Conservation (phyloP, 2,113 vertebrate species). For the Varanus komodoensis region DNA sequence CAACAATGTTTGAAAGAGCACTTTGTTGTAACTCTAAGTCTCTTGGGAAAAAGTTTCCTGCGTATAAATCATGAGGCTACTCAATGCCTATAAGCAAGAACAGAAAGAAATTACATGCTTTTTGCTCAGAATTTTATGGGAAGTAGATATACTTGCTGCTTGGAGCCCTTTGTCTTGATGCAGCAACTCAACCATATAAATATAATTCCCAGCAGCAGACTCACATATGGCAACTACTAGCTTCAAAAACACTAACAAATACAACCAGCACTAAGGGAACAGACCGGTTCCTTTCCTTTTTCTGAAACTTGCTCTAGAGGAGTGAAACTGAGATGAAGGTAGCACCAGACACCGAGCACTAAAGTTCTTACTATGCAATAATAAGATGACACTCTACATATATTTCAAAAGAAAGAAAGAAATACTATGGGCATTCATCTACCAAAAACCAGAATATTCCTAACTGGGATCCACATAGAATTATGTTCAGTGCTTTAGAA, state of each 20-base stretch:
- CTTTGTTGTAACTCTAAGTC: background rate
- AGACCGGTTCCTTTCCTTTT: background rate
- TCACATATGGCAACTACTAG: background rate
- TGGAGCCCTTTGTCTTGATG: slow-evolving; percentile 7
- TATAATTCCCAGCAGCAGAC: background rate
- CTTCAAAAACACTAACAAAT: background rate
- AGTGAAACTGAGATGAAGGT: background rate
- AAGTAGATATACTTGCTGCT: slow-evolving; percentile 3
- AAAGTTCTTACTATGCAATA: background rate
- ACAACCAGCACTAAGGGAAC: background rate
- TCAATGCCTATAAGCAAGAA: background rate
- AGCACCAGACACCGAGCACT: background rate
- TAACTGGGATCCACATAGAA: background rate
- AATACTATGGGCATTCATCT: background rate
- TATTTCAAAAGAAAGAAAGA: background rate
- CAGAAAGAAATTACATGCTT: background rate
- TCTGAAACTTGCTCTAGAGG: background rate
- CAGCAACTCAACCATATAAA: background rate
- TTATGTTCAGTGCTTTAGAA: no score
- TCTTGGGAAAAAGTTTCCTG: background rate
- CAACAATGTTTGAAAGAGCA: background rate
- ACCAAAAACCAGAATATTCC: background rate
- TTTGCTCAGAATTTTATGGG: slow-evolving; percentile 26
- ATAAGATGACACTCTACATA: background rate
- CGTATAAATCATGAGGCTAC: slow-evolving; percentile 11